These are phyloP conservation scores for Hylaeus volcanicus DNA, from an alignment of 1,140 invertebrate genomes.

Conservation along the genomic window DNA sequence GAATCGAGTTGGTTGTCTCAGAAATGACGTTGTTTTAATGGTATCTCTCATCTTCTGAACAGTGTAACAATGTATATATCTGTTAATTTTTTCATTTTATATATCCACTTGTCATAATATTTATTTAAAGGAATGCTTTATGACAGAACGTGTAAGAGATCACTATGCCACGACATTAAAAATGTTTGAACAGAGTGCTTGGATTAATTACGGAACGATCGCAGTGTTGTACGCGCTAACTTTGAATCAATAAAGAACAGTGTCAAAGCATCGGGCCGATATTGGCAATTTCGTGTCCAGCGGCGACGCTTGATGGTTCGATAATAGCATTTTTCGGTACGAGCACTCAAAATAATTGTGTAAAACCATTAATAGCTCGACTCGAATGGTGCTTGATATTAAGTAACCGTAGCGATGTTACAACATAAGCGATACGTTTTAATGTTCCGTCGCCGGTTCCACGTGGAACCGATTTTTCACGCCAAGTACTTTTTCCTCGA, in stretches of 20 bases:
- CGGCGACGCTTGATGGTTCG: background rate
- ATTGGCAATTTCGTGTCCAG: background rate
- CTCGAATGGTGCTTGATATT: slow-evolving; percentile 11
- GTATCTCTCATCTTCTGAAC: too few relatives aligned
- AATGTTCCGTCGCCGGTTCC: background rate
- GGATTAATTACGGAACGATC: background rate
- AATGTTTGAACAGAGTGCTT: background rate
- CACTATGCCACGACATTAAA: background rate
- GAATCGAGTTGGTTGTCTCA: too few relatives aligned
- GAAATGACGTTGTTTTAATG: too few relatives aligned
- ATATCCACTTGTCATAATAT: too few relatives aligned
- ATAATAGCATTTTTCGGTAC: background rate
- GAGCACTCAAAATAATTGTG: slow-evolving; percentile 33
- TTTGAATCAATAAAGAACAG: slow-evolving; percentile 1
- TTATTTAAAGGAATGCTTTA: too few relatives aligned
- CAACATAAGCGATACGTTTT: background rate
- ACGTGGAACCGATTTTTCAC: background rate
- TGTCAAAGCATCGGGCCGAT: background rate
- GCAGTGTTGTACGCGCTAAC: background rate
- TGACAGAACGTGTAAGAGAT: background rate
- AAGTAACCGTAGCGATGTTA: background rate
- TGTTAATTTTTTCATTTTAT: too few relatives aligned
- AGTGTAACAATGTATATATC: too few relatives aligned
- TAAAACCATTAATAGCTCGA: slow-evolving; percentile 25
- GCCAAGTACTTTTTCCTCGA: background rate